phyloP scores from a whole-genome alignment of 2,888 invertebrate species.

The Hirtodrosophila trivittata region DNA sequence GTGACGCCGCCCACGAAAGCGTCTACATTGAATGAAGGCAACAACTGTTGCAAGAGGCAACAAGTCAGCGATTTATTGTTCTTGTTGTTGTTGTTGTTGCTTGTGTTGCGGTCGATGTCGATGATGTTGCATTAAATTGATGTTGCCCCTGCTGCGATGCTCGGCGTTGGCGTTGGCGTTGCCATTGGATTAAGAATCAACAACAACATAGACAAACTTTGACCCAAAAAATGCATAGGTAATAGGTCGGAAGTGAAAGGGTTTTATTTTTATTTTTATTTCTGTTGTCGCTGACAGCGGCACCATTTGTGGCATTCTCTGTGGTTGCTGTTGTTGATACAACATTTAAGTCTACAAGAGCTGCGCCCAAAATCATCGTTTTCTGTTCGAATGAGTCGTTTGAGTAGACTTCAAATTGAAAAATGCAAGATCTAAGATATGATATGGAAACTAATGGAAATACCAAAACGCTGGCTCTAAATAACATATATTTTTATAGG shows the following conservation, averaged over 20 bases:
- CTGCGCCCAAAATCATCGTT: conserved; percentile 7
- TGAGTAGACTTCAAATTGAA: background rate
- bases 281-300: conserved; percentile 37
- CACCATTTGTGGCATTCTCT: conserved; percentile 40
- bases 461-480: no score
- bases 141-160: conserved; percentile 55
- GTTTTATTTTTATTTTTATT: conserved; percentile 44
- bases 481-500: no score
- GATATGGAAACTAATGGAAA: background rate
- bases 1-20: conserved; percentile 63
- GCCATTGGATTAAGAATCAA: conserved; percentile 30
- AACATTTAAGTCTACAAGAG: conserved; percentile 28
- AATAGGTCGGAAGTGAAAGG: conserved; percentile 71
- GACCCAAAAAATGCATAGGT: conserved; percentile 59
- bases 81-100: conserved; percentile 35
- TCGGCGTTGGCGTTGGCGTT: conserved; percentile 52
- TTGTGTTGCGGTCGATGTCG: conserved; percentile 34
- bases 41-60: conserved; percentile 62
- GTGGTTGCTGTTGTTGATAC: conserved; percentile 15
- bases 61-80: conserved; percentile 65
- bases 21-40: conserved; percentile 66
- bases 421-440: background rate
- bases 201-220: conserved; percentile 58
- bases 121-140: conserved; percentile 73
- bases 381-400: background rate